Evolutionary conservation across 2,888 invertebrate genomes (phyloP), one percentile per base, ranked within the genome.

Genomic region (Nymphalis c-album): DNA sequence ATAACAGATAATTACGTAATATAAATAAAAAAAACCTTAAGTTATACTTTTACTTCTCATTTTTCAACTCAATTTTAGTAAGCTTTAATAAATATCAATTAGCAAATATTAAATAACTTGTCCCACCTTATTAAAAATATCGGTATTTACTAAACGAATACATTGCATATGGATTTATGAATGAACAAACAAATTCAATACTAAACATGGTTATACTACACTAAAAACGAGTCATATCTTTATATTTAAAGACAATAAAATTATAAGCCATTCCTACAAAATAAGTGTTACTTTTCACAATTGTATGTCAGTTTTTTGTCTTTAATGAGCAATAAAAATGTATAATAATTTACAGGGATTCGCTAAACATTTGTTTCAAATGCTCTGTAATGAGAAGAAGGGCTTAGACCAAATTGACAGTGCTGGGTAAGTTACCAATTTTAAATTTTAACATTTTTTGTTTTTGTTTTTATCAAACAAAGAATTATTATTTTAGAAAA

Each of bases 311-410:
- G 51, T n/a, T 60, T 8, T 18, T 7, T 5, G 17, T 13, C 16
- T 18, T 40, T 8, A 50, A 46, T 57, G 18, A 53, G n/a, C 40
- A 58, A 66, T 60, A 60, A 45, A n/a, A 62, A 61, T 16, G 2
- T 31, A 10, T 40, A 40, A 57, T 40, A 40, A 40, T 72, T 78
- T 77, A 2, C 75, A 91, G 91, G 86, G 85, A 1, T 92, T 92
- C 68, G 86, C 85, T 13, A 86, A 90, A 64, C 88, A 91, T 76
- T 79, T 92, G 1, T 85, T 86, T 58, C 78, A 88, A 81, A 84
- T 91, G 87, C 70, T 90, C 18, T 85, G 83, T 55, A 82, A 80
- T 70, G 91, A 91, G 71, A 83, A 85, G 57, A 84, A 82, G 55
- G 80, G 77, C 71, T 79, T 77, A 10, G 84, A 86, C 16, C 80